phyloP scores from a whole-genome alignment of 2,113 vertebrate genomes.

The Protobothrops flavoviridis region DNA sequence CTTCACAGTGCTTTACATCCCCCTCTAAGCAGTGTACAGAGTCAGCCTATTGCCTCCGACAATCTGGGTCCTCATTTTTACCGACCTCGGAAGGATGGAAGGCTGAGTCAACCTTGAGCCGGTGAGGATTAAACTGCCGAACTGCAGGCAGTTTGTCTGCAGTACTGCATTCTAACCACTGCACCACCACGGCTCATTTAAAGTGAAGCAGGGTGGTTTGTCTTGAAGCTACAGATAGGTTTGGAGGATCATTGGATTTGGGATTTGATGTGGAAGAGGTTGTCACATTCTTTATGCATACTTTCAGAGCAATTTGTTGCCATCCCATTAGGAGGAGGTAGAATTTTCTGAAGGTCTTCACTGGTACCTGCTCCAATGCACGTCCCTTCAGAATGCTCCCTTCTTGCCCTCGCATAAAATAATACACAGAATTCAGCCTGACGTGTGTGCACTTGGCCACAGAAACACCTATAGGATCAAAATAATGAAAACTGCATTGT shows the following conservation, averaged over 20 bases:
- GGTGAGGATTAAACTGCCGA: too few species aligned
- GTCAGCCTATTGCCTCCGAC: too few species aligned
- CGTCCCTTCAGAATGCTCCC: not conserved
- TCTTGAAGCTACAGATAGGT: not conserved
- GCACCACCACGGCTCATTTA: too few species aligned
- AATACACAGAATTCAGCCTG: not conserved
- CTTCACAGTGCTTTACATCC: too few species aligned
- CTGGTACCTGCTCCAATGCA: not conserved
- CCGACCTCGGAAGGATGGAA: too few species aligned
- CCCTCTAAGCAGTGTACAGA: too few species aligned
- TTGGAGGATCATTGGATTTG: not conserved
- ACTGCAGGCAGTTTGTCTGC: too few species aligned
- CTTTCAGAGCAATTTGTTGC: not conserved
- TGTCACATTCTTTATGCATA: not conserved
- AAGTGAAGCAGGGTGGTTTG: not conserved
- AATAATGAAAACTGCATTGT: not conserved
- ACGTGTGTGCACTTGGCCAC: not conserved
- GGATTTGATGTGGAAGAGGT: not conserved
- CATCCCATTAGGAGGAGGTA: not conserved
- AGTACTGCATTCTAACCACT: too few species aligned
- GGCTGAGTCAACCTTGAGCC: too few species aligned
- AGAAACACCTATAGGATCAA: not conserved
- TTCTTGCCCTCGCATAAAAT: not conserved
- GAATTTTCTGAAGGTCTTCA: not conserved
- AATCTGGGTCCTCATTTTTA: too few species aligned